phyloP scores from a whole-genome alignment of 2,888 invertebrate genomes.

The Gastracanthus pulcherrimus region DNA sequence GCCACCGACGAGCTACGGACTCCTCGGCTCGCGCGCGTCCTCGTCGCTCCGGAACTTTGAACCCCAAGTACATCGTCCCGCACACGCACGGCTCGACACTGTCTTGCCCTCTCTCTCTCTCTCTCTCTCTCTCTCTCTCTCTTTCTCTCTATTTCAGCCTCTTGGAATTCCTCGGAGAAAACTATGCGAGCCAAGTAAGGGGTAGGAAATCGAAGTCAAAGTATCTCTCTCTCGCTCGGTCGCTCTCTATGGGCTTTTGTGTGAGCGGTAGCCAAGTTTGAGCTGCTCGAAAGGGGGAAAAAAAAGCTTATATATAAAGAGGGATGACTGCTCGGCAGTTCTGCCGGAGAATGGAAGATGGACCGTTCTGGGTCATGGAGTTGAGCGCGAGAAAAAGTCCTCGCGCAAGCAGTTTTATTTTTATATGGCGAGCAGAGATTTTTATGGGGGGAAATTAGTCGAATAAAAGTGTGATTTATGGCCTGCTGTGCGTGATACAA shows the following conservation, averaged over 20 bases:
- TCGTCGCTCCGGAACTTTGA: background rate
- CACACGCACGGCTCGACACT: background rate
- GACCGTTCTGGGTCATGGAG: background rate
- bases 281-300: too few relatives aligned
- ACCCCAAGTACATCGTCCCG: background rate
- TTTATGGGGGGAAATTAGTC: background rate
- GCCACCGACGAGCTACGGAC: background rate
- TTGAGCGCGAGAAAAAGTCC: background rate
- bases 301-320: background rate
- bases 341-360: background rate
- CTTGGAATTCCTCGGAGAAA: constrained; percentile 23
- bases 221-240: background rate
- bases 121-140: background rate
- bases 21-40: background rate
- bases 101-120: background rate
- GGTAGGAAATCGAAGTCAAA: constrained; percentile 46
- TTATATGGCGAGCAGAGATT: background rate
- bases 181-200: constrained; percentile 26
- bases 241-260: background rate
- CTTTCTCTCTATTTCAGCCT: background rate
- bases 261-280: background rate
- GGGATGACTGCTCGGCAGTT: background rate
- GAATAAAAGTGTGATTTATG: background rate
- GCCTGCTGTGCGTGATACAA: background rate
- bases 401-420: background rate